These are phyloP conservation scores for Pangasianodon gigas DNA, from an alignment of 2,113 vertebrate genomes.

Conservation along the genomic window DNA sequence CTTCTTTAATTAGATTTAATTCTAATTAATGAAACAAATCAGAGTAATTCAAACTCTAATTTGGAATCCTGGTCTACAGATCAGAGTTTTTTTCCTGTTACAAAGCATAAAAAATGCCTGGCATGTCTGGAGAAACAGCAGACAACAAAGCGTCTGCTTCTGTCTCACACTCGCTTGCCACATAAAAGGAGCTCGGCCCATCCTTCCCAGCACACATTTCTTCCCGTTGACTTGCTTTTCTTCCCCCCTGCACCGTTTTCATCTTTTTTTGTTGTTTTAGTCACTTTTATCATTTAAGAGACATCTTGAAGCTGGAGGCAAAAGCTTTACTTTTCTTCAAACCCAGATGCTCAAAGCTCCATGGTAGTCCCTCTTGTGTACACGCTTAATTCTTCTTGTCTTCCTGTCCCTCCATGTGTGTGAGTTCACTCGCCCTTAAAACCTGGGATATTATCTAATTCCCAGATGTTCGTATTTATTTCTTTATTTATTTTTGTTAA, in stretches of 20 bases:
- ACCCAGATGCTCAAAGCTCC: constrained; percentile 1
- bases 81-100: constrained; percentile 6
- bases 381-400: constrained; percentile 10
- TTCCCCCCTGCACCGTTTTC: neutral
- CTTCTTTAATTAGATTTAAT: neutral
- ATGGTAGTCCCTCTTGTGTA: neutral
- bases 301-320: constrained; percentile 32
- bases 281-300: constrained; percentile 46
- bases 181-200: constrained; percentile 29
- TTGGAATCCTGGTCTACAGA: neutral
- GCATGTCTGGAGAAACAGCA: constrained; percentile 45
- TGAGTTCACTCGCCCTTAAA: neutral
- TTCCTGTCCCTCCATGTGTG: neutral
- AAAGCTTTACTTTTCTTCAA: constrained; percentile 16
- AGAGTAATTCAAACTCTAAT: neutral
- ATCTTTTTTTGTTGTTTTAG: constrained; percentile 11
- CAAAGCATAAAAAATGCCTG: constrained; percentile 14
- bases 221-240: neutral
- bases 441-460: neutral
- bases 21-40: neutral
- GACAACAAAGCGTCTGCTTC: constrained; percentile 57
- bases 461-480: no score
- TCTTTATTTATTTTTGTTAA: neutral
- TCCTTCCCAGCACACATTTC: constrained; percentile 8
- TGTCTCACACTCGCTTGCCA: constrained; percentile 43